Percentiles rank a stretch among this genome's conserved stretches.
phyloP scores from a whole-genome alignment of 2,113 vertebrate genomes.

The Phalacrocorax brasilianus region DNA sequence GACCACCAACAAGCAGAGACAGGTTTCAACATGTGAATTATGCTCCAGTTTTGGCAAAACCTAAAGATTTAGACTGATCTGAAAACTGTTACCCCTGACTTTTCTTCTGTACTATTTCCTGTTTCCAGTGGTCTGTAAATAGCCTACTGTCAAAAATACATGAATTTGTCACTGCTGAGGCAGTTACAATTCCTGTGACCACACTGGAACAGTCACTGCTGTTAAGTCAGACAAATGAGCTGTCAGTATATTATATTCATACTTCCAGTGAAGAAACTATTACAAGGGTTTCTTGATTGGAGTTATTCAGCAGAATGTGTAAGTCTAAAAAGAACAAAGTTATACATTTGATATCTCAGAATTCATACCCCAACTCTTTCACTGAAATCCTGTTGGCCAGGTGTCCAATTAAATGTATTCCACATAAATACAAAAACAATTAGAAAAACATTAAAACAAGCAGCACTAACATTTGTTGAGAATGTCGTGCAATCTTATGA shows the following conservation, averaged over 20 bases:
- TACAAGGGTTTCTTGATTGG: not conserved
- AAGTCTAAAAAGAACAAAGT: not conserved
- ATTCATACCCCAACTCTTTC: not conserved
- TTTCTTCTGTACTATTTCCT: not conserved
- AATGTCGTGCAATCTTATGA: not conserved
- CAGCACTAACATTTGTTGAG: not conserved
- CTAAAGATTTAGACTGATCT: not conserved
- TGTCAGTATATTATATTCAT: not conserved
- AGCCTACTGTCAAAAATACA: not conserved
- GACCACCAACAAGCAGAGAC: not conserved
- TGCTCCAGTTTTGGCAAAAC: not conserved
- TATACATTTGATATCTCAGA: not conserved
- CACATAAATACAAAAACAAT: not conserved
- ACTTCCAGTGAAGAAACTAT: not conserved
- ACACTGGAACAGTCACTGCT: not conserved
- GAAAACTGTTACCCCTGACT: not conserved
- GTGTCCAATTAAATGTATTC: not conserved
- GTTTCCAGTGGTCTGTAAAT: not conserved
- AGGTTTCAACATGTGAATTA: not conserved
- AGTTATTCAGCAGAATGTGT: not conserved
- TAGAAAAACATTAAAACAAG: not conserved
- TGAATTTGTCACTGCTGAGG: not conserved
- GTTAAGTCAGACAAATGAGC: not conserved
- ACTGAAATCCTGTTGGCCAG: not conserved
- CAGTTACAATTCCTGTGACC: not conserved